phyloP scores from a whole-genome alignment of 1,140 invertebrate species.

The Hypsibius dujardini region DNA sequence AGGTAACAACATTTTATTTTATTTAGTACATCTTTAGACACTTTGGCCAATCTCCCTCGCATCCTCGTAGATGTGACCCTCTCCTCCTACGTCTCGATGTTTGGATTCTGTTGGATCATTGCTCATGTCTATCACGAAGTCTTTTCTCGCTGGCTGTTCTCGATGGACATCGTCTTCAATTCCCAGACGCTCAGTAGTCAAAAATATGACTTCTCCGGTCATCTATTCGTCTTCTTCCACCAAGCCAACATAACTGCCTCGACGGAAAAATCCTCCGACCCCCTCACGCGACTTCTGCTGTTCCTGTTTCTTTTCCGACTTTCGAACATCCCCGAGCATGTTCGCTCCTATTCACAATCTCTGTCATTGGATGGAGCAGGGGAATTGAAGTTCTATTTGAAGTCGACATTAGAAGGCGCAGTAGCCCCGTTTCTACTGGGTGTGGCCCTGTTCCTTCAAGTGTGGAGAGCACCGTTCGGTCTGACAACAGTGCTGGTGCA shows the following conservation, averaged over 20 bases:
- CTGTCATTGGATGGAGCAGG: background rate
- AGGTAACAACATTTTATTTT: too few species aligned
- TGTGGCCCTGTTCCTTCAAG: background rate
- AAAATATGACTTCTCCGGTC: background rate
- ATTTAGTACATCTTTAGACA: background rate
- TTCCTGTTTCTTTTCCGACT: slow-evolving; percentile 2
- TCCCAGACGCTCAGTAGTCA: background rate
- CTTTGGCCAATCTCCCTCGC: background rate
- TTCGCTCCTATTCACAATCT: background rate
- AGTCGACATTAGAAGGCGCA: background rate
- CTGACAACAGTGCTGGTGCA: background rate
- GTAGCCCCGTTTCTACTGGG: background rate
- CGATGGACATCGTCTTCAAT: background rate
- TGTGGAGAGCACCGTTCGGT: background rate
- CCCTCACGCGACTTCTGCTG: background rate
- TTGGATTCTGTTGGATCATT: slow-evolving; percentile 11
- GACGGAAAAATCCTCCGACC: background rate
- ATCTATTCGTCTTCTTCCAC: background rate
- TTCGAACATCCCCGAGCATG: background rate
- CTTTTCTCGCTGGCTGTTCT: background rate
- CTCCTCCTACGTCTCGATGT: background rate
- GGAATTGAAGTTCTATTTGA: background rate
- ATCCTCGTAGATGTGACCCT: background rate
- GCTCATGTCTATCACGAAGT: background rate
- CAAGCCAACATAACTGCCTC: background rate